Conservation (phyloP, 2,113 vertebrate species). For the Vombatus ursinus region DNA sequence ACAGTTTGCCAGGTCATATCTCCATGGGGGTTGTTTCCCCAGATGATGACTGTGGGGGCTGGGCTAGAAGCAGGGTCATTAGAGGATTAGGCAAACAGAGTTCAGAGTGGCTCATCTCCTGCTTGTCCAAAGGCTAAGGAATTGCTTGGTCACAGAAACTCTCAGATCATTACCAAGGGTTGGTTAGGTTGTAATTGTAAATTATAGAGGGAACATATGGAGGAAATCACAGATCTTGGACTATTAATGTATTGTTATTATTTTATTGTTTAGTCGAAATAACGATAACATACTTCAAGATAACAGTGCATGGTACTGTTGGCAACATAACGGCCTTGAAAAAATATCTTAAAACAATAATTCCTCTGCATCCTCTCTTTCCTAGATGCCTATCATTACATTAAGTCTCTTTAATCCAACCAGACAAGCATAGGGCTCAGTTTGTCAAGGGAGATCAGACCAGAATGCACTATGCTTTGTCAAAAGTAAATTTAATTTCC, state of each 20-base stretch:
- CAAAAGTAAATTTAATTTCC: neutral
- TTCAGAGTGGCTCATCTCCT: neutral
- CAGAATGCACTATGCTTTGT: neutral
- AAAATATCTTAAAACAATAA: neutral
- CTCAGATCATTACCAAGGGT: neutral
- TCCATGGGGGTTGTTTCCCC: neutral
- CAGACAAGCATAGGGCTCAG: neutral
- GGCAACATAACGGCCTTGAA: neutral
- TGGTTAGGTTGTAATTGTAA: neutral
- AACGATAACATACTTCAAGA: neutral
- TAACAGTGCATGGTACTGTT: neutral
- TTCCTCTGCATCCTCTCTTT: neutral
- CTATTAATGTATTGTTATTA: neutral
- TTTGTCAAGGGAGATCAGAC: neutral
- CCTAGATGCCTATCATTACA: neutral
- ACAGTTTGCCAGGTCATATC: neutral
- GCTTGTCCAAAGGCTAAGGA: neutral
- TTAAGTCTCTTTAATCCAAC: neutral
- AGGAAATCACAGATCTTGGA: neutral
- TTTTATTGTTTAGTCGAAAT: neutral
- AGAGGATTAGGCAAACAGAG: neutral
- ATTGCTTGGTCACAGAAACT: neutral
- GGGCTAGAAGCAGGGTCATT: neutral
- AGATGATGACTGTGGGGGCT: neutral
- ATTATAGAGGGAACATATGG: neutral